Conservation (phyloP, 2,888 invertebrate species). For the Masnerella sp. region DNA sequence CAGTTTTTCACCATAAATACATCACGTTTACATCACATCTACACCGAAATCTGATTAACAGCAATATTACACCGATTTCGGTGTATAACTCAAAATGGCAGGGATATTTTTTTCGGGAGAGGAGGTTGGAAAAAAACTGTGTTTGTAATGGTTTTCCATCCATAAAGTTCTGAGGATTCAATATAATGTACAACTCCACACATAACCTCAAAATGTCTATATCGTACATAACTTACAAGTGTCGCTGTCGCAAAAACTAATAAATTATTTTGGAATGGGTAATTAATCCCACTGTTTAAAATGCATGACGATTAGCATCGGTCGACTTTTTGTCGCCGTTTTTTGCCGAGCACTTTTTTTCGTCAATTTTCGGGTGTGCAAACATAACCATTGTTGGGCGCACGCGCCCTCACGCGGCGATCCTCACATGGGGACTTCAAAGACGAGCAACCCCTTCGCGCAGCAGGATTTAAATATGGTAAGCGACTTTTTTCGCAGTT, state of each 20-base stretch:
- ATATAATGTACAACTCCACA: too few species aligned
- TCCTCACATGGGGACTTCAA: conserved; percentile 48
- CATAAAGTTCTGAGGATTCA: too few species aligned
- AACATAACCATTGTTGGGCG: conserved; percentile 71
- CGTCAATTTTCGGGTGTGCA: conserved; percentile 71
- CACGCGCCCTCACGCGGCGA: conserved; percentile 59
- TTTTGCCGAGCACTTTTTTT: conserved; percentile 36
- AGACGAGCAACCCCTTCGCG: conserved; percentile 65
- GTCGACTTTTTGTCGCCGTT: conserved; percentile 29
- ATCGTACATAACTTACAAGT: neutral
- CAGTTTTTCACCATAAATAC: too few species aligned
- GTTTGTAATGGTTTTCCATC: too few species aligned
- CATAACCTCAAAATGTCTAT: too few species aligned
- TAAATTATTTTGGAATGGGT: conserved; percentile 29
- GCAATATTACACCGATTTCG: too few species aligned
- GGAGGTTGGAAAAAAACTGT: too few species aligned
- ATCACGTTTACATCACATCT: too few species aligned
- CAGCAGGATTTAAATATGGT: conserved; percentile 69
- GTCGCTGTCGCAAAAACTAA: neutral
- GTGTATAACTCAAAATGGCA: too few species aligned
- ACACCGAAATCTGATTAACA: too few species aligned
- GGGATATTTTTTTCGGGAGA: too few species aligned
- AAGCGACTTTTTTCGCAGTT: conserved; percentile 67
- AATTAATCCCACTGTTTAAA: conserved; percentile 26
- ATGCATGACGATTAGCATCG: conserved; percentile 37